Evolutionary conservation across 2,888 invertebrate genomes (phyloP).

Genomic region (Tetropium fuscum): DNA sequence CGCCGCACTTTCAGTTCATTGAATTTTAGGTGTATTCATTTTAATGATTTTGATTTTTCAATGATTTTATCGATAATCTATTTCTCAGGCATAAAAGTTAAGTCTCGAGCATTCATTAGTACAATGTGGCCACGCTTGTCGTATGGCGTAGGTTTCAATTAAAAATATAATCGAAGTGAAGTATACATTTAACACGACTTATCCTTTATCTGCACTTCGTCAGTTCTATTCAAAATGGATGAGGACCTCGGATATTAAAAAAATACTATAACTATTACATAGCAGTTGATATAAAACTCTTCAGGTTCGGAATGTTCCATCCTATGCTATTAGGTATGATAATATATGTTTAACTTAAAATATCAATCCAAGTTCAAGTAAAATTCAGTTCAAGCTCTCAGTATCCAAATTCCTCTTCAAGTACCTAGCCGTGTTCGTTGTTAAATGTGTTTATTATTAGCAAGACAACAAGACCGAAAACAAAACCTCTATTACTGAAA

Average conservation of each 20-base stretch:
- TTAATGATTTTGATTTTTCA: slow-evolving; percentile 42
- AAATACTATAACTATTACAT: too few species aligned
- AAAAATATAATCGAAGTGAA: slow-evolving; percentile 1
- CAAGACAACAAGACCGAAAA: too few species aligned
- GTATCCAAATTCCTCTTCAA: too few species aligned
- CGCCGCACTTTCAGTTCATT: slow-evolving; percentile 45
- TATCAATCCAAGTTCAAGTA: too few species aligned
- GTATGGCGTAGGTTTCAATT: slow-evolving; percentile 24
- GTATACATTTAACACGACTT: slow-evolving; percentile 3
- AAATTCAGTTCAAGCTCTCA: too few species aligned
- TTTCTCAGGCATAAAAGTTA: slow-evolving; percentile 38
- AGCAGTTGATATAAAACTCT: too few species aligned
- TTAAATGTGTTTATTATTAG: too few species aligned
- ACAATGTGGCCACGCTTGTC: slow-evolving; percentile 43
- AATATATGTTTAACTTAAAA: too few species aligned
- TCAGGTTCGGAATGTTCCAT: too few species aligned
- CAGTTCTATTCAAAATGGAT: slow-evolving; percentile 8
- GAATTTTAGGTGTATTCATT: slow-evolving; percentile 45
- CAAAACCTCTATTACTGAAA: too few species aligned
- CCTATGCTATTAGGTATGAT: too few species aligned
- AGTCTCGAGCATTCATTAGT: slow-evolving; percentile 43
- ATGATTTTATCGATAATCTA: slow-evolving; percentile 40
- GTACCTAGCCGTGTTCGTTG: too few species aligned
- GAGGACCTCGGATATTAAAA: neutral
- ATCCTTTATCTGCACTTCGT: slow-evolving; percentile 18